These are phyloP conservation scores for Chloropsis cyanopogon DNA, from an alignment of 2,113 vertebrate species.

Conservation along the genomic window DNA sequence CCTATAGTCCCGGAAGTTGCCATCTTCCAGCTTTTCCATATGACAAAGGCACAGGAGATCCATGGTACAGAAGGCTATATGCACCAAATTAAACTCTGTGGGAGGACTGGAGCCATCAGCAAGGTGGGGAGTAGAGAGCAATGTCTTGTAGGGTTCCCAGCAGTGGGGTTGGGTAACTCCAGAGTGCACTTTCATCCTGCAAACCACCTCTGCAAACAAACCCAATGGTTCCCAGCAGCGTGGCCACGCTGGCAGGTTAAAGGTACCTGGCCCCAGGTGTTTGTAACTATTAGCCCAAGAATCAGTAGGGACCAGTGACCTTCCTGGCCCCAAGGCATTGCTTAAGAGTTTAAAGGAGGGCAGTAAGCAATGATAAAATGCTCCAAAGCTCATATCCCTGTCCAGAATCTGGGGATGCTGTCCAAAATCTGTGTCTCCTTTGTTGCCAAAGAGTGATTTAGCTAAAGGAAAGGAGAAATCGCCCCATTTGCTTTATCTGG, in stretches of 20 bases:
- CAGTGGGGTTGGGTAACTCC: not conserved
- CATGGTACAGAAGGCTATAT: not conserved
- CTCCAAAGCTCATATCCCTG: not conserved
- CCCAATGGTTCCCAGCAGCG: not conserved
- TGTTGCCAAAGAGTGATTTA: not conserved
- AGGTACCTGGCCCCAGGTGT: rapidly evolving
- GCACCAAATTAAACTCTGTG: not conserved
- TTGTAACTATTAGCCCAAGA: not conserved
- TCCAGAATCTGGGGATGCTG: not conserved
- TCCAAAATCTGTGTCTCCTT: not conserved
- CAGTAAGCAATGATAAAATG: not conserved
- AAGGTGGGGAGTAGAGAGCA: not conserved
- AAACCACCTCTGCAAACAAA: not conserved
- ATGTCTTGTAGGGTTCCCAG: rapidly evolving
- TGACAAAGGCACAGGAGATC: not conserved
- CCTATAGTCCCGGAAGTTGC: not conserved
- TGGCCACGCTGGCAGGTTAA: not conserved
- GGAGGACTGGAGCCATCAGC: not conserved
- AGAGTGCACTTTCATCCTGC: not conserved
- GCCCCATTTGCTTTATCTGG: not conserved
- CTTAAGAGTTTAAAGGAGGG: not conserved
- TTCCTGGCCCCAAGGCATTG: not conserved
- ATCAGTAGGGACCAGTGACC: not conserved
- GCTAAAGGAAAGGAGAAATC: not conserved
- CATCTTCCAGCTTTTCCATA: not conserved